Base-by-base conservation (phyloP, 2,113 vertebrate species). In the Thunnus maccoyii region DNA sequence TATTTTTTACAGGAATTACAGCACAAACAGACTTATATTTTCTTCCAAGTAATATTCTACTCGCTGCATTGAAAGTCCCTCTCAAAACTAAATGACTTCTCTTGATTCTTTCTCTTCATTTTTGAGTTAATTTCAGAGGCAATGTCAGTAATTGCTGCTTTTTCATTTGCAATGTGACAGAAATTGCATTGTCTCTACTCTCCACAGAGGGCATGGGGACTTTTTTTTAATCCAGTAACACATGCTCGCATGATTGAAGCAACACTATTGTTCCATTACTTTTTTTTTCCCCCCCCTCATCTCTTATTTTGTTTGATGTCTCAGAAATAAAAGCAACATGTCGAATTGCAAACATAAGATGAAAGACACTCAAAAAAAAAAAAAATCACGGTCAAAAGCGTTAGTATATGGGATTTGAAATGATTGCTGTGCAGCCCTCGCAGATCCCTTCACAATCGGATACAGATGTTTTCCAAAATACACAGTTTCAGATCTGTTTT, bases 111-210 rank as follows among this genome's bases (percentile, higher is more conserved):
- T 16, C 1, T 9, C 12, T 44, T 57, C 25, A 32, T 67, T 48
- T 73, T 18, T 22, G 22, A 9, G 15, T 46, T 72, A n/a, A 72
- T 72, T 30, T 52, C 32, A 55, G 10, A 48, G 52, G 15, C 57
- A 17, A 8, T 62, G 56, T 63, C 52, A 52, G 51, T 78, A 80
- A 74, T 70, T 72, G 47, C 61, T 8, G 51, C 64, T 14, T 87
- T 84, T 65, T 54, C 22, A 46, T 84, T 52, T 69, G 52, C 54
- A 16, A 15, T 57, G 10, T 70, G 67, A 68, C 71, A 66, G 47
- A 67, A 48, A 76, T 20, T 22, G 16, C 36, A 36, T 3, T 14
- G 18, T 65, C 46, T 74, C 20, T 17, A 9, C 50, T 61, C 47
- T 58, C 20, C 61, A 57, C 15, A 0, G 16, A 60, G 25, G 6